Evolutionary conservation across 2,113 vertebrate genomes (phyloP).

Genomic region (Ascaphus truei): DNA sequence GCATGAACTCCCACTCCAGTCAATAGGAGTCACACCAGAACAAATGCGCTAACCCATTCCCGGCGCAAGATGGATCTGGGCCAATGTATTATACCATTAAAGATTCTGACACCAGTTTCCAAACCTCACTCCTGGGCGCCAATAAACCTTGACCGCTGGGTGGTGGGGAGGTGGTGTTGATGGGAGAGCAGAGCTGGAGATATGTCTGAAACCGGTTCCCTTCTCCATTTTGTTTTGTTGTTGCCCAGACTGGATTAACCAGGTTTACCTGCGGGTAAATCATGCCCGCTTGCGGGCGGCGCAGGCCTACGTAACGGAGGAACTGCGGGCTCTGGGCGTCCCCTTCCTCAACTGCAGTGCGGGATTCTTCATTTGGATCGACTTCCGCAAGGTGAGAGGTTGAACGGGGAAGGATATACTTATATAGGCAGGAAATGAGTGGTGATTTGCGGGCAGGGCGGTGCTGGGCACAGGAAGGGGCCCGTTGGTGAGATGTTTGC

Average conservation of each 20-base stretch:
- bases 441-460: too few relatives aligned
- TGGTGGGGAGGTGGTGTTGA: too few relatives aligned
- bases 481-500: too few relatives aligned
- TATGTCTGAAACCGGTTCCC: background rate
- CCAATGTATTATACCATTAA: background rate
- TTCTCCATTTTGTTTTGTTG: constrained; percentile 11
- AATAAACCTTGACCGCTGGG: too few relatives aligned
- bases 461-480: too few relatives aligned
- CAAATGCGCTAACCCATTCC: background rate
- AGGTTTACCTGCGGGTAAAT: constrained; percentile 81
- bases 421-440: too few relatives aligned
- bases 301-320: constrained; percentile 71
- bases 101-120: background rate
- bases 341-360: constrained; percentile 78
- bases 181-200: too few relatives aligned
- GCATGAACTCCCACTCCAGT: too few relatives aligned
- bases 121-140: too few relatives aligned
- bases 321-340: constrained; percentile 73
- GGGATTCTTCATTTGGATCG: constrained; percentile 86
- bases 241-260: constrained; percentile 81
- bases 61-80: background rate
- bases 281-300: constrained; percentile 74
- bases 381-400: constrained; percentile 82
- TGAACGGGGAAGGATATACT: background rate
- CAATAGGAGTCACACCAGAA: too few relatives aligned